Evolutionary conservation across 2,888 invertebrate species (phyloP).

Genomic region (Meliscaeva auricollis): DNA sequence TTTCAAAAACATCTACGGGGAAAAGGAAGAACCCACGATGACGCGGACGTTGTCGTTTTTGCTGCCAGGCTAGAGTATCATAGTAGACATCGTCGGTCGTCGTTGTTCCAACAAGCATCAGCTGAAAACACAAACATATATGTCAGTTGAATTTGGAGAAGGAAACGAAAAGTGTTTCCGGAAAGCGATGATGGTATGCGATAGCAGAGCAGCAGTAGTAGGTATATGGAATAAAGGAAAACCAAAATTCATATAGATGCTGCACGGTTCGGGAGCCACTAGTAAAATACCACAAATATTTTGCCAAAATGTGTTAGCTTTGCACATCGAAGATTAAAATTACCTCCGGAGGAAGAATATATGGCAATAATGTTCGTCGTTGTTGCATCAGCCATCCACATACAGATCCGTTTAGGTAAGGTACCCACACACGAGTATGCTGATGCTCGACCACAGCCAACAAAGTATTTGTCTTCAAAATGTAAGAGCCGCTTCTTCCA

Average conservation of each 20-base stretch:
- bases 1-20: neutral
- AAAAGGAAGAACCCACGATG: conserved; percentile 6
- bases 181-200: conserved; percentile 32
- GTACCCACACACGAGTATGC: neutral
- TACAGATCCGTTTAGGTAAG: conserved; percentile 22
- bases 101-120: conserved; percentile 21
- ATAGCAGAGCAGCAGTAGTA: too few relatives aligned
- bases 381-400: conserved; percentile 4
- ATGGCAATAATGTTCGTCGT: too few relatives aligned
- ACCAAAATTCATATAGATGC: conserved; percentile 52
- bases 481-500: conserved; percentile 45
- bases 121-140: conserved; percentile 21
- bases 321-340: conserved; percentile 75
- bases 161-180: conserved; percentile 44
- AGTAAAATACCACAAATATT: conserved; percentile 71
- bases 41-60: neutral
- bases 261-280: conserved; percentile 3
- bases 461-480: conserved; percentile 59
- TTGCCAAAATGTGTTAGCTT: conserved; percentile 66
- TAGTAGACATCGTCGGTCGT: neutral
- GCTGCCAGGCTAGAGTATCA: neutral
- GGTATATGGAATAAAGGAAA: conserved; percentile 12
- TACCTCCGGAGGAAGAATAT: conserved; percentile 48
- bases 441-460: conserved; percentile 63
- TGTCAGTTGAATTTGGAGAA: conserved; percentile 35